Evolutionary conservation across 2,888 invertebrate genomes (phyloP).

Genomic region (Clanis bilineata): DNA sequence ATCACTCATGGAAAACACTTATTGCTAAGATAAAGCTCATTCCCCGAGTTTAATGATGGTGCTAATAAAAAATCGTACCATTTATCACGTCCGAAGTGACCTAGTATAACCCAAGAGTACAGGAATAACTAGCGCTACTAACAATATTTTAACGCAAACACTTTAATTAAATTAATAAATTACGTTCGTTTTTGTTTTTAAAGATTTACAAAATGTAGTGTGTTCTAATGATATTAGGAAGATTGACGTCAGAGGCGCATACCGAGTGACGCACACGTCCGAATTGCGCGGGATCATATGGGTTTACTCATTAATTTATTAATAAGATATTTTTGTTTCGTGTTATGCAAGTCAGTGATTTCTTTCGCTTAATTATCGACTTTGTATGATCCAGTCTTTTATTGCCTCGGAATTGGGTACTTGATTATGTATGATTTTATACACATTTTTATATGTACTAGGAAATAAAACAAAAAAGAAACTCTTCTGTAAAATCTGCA

Average conservation of each 20-base stretch:
- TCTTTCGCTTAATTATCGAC: not conserved
- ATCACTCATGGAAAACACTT: conserved; percentile 10
- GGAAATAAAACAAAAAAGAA: too few species aligned
- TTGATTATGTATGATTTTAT: too few species aligned
- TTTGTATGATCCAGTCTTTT: not conserved
- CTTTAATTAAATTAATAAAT: conserved; percentile 21
- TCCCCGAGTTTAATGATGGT: conserved; percentile 3
- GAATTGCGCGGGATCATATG: conserved; percentile 30
- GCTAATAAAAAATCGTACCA: conserved; percentile 10
- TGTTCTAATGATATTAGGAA: conserved; percentile 20
- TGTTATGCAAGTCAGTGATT: conserved; percentile 30
- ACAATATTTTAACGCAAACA: conserved; percentile 11
- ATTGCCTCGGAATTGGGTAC: not conserved
- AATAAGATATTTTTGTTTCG: conserved; percentile 42
- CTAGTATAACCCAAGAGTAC: conserved; percentile 1
- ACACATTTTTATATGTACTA: too few species aligned
- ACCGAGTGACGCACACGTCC: conserved; percentile 38
- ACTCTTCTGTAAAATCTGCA: not conserved
- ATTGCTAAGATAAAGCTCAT: not conserved
- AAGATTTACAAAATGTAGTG: conserved; percentile 17
- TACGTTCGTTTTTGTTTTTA: conserved; percentile 15
- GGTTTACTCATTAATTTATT: conserved; percentile 48
- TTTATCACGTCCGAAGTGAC: not conserved
- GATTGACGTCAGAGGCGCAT: conserved; percentile 23
- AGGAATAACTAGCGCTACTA: conserved; percentile 1